phyloP scores from a whole-genome alignment of 2,797 vertebrate genomes.

The Alcedo quadribrachys region DNA sequence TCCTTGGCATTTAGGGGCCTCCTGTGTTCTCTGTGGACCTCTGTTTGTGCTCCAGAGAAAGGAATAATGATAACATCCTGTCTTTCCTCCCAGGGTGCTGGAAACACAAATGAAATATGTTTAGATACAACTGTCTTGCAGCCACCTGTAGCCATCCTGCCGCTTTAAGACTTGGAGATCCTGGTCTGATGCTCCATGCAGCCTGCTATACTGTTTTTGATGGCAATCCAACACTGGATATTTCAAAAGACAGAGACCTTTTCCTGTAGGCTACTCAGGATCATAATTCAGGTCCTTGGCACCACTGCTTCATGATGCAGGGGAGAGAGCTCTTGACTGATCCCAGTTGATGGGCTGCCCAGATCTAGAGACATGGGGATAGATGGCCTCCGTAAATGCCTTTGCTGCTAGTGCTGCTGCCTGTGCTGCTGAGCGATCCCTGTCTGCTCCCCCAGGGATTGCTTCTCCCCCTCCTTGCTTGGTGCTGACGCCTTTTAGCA shows the following conservation, averaged over 20 bases:
- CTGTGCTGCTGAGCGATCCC: slow-evolving; percentile 13
- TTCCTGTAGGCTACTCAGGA: neutral
- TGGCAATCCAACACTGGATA: neutral
- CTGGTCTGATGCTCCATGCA: neutral
- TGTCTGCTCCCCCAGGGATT: neutral
- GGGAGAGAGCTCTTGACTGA: neutral
- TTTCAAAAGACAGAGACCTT: neutral
- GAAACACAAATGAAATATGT: neutral
- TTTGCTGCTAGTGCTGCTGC: neutral
- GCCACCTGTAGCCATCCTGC: neutral
- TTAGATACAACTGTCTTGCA: neutral
- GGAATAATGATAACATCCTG: neutral
- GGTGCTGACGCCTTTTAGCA: slow-evolving; percentile 44
- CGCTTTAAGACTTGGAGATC: neutral
- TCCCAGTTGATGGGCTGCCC: neutral
- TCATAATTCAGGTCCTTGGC: slow-evolving; percentile 41
- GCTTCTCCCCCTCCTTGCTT: slow-evolving; percentile 15
- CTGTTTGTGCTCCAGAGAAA: neutral
- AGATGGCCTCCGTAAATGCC: neutral
- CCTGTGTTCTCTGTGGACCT: neutral
- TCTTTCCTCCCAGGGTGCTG: neutral
- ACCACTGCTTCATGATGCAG: neutral
- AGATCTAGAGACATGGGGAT: neutral
- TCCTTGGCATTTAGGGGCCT: neutral
- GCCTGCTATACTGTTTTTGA: neutral